Conservation (phyloP, 2,888 invertebrate genomes). For the Alentia gelatinosa region DNA sequence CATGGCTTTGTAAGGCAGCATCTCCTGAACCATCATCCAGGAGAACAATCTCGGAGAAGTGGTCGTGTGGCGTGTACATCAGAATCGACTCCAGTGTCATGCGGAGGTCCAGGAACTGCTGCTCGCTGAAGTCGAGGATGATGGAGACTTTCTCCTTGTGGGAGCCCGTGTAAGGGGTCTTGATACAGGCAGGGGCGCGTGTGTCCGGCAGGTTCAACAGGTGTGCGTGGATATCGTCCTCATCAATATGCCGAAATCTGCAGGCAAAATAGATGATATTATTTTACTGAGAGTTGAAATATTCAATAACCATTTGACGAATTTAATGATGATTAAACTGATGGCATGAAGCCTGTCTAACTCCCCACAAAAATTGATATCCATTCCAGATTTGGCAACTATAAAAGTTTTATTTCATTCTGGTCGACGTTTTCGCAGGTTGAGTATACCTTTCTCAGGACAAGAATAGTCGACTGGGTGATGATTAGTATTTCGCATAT, state of each 20-base stretch:
- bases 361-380: no score
- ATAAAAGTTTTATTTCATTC: no score
- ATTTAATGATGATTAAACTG: not conserved
- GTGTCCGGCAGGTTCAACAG: conserved; percentile 62
- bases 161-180: conserved; percentile 55
- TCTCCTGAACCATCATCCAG: conserved; percentile 64
- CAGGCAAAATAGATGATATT: not conserved
- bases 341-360: no score
- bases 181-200: conserved; percentile 57
- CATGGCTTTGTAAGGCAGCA: conserved; percentile 50
- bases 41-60: conserved; percentile 65
- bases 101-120: conserved; percentile 63
- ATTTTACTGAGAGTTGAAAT: not conserved
- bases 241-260: conserved; percentile 43
- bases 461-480: no score
- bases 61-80: conserved; percentile 61
- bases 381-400: no score
- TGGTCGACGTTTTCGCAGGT: no score
- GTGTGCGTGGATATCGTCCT: conserved; percentile 60
- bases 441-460: no score
- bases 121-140: conserved; percentile 63
- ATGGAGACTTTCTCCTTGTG: conserved; percentile 61
- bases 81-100: conserved; percentile 63
- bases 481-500: no score
- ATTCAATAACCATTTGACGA: no score